Evolutionary conservation across 2,888 invertebrate genomes (phyloP).

Genomic region (Diachrysia chrysitis): DNA sequence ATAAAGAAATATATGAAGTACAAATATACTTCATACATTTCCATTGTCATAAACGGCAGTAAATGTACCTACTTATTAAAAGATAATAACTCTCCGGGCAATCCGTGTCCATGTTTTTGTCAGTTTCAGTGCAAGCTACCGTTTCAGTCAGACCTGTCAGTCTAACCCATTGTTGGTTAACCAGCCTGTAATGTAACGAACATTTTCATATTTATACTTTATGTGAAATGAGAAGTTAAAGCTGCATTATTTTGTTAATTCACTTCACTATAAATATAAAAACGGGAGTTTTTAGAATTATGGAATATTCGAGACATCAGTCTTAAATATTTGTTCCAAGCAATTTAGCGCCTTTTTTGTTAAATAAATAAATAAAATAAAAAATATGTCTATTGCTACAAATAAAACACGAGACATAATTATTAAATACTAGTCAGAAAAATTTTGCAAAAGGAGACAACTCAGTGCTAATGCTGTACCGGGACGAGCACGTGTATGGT

Average conservation of each 20-base stretch:
- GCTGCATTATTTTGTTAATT: neutral
- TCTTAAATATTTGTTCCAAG: too few species aligned
- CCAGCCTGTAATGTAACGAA: conserved; percentile 15
- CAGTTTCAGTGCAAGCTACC: conserved; percentile 31
- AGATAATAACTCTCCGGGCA: conserved; percentile 43
- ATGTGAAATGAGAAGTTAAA: neutral
- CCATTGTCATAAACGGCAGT: conserved; percentile 2
- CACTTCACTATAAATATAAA: neutral
- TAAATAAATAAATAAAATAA: too few species aligned
- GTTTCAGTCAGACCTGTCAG: conserved; percentile 34
- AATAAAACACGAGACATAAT: too few species aligned
- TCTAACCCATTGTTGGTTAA: conserved; percentile 23
- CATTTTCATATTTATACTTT: conserved; percentile 11
- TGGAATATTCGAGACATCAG: too few species aligned
- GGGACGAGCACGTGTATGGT: too few species aligned
- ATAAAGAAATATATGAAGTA: too few species aligned
- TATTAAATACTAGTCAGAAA: too few species aligned
- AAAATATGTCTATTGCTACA: too few species aligned
- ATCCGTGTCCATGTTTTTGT: conserved; percentile 33
- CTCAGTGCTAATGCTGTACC: too few species aligned
- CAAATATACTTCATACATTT: too few species aligned
- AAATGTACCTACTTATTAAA: conserved; percentile 41
- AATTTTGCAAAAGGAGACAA: too few species aligned
- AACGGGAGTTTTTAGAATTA: neutral
- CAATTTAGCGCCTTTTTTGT: too few species aligned